Conservation (phyloP, 2,888 invertebrate species). For the Amorpha juglandis region DNA sequence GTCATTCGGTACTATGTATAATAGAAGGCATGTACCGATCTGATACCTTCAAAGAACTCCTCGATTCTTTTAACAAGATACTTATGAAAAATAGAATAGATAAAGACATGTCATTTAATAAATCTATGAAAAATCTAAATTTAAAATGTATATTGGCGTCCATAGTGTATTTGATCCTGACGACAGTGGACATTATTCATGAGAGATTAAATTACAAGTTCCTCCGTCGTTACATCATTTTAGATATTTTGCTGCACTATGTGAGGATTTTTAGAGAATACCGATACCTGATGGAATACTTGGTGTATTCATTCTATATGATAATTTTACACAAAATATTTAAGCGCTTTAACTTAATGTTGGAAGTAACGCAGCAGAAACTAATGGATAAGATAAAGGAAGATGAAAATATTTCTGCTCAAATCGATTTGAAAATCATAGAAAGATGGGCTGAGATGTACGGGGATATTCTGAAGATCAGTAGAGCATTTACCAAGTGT, state of each 20-base stretch:
- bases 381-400: not conserved
- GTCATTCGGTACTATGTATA: not conserved
- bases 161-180: not conserved
- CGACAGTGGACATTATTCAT: not conserved
- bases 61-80: not conserved
- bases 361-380: not conserved
- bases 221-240: not conserved
- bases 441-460: conserved; percentile 12
- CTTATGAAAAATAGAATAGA: not conserved
- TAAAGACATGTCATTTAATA: not conserved
- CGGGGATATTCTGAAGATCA: not conserved
- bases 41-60: not conserved
- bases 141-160: not conserved
- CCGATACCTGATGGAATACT: conserved; percentile 3
- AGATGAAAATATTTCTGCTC: not conserved
- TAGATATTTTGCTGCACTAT: not conserved
- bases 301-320: not conserved
- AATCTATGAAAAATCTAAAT: conserved; percentile 11
- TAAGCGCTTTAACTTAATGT: not conserved
- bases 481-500: conserved; percentile 4
- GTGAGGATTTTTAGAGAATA: not conserved
- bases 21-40: not conserved
- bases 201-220: not conserved
- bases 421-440: conserved; percentile 1
- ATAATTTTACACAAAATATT: conserved; percentile 3